These are phyloP conservation scores for Andrena praecox DNA, from an alignment of 2,888 invertebrate species.

Conservation along the genomic window DNA sequence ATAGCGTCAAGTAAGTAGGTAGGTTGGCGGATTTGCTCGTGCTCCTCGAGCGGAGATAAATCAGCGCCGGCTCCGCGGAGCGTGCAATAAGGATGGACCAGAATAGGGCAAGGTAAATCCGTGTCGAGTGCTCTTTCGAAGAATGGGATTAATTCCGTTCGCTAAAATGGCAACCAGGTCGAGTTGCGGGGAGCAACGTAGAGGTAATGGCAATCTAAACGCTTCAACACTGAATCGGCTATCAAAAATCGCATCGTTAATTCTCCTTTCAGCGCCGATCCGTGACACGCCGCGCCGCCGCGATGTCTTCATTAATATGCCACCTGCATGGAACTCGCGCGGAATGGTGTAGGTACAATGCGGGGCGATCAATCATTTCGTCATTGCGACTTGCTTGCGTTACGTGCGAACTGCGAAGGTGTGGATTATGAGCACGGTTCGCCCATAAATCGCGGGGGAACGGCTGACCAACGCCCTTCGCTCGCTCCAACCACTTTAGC, in stretches of 20 bases:
- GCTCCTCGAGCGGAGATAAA: not conserved
- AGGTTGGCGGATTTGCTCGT: constrained; percentile 10
- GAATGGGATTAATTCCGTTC: not conserved
- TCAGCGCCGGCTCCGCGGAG: not conserved
- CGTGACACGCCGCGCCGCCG: not conserved
- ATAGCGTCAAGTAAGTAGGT: not conserved
- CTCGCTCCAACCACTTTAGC: not conserved
- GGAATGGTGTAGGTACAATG: not conserved
- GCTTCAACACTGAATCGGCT: not conserved
- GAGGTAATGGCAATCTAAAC: not conserved
- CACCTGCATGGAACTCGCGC: too few species aligned
- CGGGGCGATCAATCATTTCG: constrained; percentile 8
- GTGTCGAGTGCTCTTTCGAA: not conserved
- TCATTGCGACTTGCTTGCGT: not conserved
- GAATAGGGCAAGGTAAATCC: not conserved
- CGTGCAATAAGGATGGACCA: not conserved
- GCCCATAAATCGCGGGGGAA: not conserved
- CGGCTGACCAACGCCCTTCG: not conserved
- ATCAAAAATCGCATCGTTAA: not conserved
- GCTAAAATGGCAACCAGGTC: not conserved
- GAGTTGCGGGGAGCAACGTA: not conserved
- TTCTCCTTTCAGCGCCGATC: not conserved
- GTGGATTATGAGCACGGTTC: not conserved
- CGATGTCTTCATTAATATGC: not conserved
- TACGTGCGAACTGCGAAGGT: not conserved